Conservation (phyloP, 2,888 invertebrate species). For the Synergus laeviventris region DNA sequence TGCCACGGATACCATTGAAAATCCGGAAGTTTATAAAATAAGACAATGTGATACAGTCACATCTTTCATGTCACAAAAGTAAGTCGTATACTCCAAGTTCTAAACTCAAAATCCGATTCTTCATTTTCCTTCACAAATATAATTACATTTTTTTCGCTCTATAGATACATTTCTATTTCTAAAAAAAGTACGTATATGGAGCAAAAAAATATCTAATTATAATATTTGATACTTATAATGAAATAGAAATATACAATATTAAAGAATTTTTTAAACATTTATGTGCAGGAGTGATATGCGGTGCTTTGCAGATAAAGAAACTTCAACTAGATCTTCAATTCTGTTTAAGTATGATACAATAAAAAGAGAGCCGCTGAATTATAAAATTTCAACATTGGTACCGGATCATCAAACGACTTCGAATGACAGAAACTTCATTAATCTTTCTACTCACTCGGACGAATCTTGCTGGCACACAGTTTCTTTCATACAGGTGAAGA, state of each 20-base stretch:
- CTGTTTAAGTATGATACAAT: background rate
- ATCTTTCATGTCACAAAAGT: conserved; percentile 71
- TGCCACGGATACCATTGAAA: conserved; percentile 44
- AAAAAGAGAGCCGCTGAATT: no score
- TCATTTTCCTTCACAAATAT: background rate
- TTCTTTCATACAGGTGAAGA: background rate
- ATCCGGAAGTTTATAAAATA: conserved; percentile 67
- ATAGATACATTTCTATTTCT: no score
- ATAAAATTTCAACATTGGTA: background rate
- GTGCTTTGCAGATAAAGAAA: background rate
- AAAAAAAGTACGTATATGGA: background rate
- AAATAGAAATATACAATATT: background rate
- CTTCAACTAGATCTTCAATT: background rate
- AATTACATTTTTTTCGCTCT: background rate
- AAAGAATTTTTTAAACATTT: background rate
- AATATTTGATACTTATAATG: background rate
- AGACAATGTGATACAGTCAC: conserved; percentile 64
- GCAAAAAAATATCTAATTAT: background rate
- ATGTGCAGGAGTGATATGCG: background rate
- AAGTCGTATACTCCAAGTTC: conserved; percentile 41
- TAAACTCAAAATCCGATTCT: no score
- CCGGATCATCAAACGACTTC: background rate
- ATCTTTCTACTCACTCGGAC: background rate
- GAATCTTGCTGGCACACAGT: background rate
- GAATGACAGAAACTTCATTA: no score